These are phyloP conservation scores for Semotilus atromaculatus DNA, from an alignment of 2,797 vertebrate genomes.

Conservation along the genomic window DNA sequence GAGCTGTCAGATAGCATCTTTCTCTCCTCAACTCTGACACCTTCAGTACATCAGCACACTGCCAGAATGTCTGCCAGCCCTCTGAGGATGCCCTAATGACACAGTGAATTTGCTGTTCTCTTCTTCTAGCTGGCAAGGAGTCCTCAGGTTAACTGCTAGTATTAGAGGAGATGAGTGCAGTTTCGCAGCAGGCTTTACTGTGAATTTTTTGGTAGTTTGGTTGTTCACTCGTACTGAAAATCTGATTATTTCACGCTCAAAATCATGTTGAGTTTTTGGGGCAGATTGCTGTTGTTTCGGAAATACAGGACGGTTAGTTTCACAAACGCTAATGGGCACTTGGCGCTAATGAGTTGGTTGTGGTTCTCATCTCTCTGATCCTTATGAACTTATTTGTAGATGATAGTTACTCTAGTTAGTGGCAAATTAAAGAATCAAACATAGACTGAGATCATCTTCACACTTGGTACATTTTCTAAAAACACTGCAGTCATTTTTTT, in stretches of 20 bases:
- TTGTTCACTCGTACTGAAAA: constrained; percentile 44
- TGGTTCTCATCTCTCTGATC: constrained; percentile 20
- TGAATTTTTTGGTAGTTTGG: constrained; percentile 26
- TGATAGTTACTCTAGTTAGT: not conserved
- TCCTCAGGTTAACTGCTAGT: constrained; percentile 8
- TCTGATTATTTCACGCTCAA: constrained; percentile 54
- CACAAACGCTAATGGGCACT: constrained; percentile 34
- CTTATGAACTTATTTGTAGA: not conserved
- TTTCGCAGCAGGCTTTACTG: constrained; percentile 26
- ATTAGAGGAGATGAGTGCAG: constrained; percentile 25
- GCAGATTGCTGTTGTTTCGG: constrained; percentile 47
- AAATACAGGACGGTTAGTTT: constrained; percentile 54
- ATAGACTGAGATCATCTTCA: constrained; percentile 1
- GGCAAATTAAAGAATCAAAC: not conserved
- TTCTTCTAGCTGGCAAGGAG: not conserved
- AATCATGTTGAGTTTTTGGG: constrained; percentile 47
- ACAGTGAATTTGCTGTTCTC: constrained; percentile 14
- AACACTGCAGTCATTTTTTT: not conserved
- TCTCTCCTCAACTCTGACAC: constrained; percentile 20
- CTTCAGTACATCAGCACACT: constrained; percentile 19
- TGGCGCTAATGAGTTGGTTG: constrained; percentile 28
- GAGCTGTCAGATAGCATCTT: constrained; percentile 30
- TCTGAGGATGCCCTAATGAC: constrained; percentile 3
- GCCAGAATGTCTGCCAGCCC: not conserved
- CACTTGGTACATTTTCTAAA: constrained; percentile 1